Evolutionary conservation across 1,140 invertebrate genomes (phyloP).

Genomic region (Microplitis demolitor): DNA sequence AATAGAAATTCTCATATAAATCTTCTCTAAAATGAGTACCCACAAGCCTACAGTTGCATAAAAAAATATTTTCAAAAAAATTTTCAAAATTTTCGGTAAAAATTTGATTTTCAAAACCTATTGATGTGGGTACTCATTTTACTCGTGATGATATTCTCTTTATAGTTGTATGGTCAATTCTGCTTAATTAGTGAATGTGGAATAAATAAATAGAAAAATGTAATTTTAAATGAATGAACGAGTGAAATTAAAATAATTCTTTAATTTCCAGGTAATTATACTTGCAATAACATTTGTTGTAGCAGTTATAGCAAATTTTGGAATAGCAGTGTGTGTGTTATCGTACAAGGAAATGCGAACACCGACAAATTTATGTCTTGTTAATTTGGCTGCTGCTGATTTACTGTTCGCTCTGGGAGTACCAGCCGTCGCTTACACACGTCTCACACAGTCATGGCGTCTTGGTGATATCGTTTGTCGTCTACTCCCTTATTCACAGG

Average conservation of each 20-base stretch:
- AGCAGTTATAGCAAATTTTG: conserved; percentile 55
- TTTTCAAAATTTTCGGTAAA: too few species aligned
- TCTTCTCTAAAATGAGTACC: too few species aligned
- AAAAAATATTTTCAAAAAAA: too few species aligned
- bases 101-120: too few species aligned
- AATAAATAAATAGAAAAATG: too few species aligned
- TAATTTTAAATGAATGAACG: too few species aligned
- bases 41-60: too few species aligned
- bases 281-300: conserved; percentile 54
- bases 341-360: conserved; percentile 72
- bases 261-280: conserved; percentile 45
- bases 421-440: conserved; percentile 62
- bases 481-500: conserved; percentile 66
- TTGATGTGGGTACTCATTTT: too few species aligned
- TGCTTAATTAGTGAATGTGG: too few species aligned
- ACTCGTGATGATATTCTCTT: too few species aligned
- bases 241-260: conserved; percentile 20
- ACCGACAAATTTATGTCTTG: conserved; percentile 76
- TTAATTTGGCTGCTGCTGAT: conserved; percentile 73
- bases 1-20: too few species aligned
- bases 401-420: conserved; percentile 65
- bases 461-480: conserved; percentile 63
- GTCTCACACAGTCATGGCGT: conserved; percentile 61
- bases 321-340: conserved; percentile 56
- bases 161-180: too few species aligned